A percentile compares a stretch with the other conserved stretches of the same genome.
phyloP scores from a whole-genome alignment of 2,888 invertebrate genomes.

The Drosophila incognita region DNA sequence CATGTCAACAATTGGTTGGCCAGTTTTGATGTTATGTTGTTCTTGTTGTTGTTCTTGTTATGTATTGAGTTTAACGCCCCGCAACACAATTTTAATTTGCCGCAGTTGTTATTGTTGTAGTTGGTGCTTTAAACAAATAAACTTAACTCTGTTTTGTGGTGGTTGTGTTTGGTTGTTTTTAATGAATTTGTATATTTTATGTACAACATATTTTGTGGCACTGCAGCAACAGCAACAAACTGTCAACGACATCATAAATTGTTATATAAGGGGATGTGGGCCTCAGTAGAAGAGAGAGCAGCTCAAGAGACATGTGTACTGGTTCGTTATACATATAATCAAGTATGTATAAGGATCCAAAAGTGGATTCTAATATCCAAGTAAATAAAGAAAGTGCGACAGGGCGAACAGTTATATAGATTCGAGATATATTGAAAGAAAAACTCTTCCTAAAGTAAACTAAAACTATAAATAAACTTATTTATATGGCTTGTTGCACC shows the following conservation, averaged over 20 bases:
- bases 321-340: not conserved
- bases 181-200: constrained; percentile 69
- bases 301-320: not conserved
- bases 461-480: not conserved
- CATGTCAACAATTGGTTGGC: constrained; percentile 28
- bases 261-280: not conserved
- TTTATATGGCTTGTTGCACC: too few species aligned
- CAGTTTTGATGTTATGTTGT: constrained; percentile 4
- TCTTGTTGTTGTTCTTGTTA: constrained; percentile 20
- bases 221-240: constrained; percentile 23
- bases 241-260: constrained; percentile 32
- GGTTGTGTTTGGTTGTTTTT: constrained; percentile 58
- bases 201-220: constrained; percentile 63
- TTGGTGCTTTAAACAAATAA: constrained; percentile 48
- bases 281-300: not conserved
- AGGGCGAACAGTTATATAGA: not conserved
- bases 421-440: not conserved
- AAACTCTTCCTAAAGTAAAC: not conserved
- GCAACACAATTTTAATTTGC: constrained; percentile 52
- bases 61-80: constrained; percentile 37
- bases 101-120: constrained; percentile 28
- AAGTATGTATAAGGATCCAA: not conserved
- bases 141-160: constrained; percentile 37
- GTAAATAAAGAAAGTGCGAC: not conserved
- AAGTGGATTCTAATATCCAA: not conserved